These are phyloP conservation scores for Rhodinocichla rosea DNA, from an alignment of 2,113 vertebrate genomes.

Conservation along the genomic window DNA sequence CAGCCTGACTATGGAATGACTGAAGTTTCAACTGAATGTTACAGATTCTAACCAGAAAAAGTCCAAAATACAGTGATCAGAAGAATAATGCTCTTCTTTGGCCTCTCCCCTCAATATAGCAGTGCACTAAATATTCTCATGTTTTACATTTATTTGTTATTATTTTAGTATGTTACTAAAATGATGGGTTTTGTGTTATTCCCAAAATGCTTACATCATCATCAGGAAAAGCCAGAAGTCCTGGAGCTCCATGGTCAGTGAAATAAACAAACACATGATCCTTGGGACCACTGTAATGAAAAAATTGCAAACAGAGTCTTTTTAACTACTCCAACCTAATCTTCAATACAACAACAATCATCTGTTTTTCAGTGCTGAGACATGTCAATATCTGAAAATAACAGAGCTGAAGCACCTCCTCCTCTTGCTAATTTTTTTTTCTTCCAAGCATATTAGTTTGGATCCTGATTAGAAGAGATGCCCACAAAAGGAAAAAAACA, in stretches of 20 bases:
- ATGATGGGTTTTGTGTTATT: not conserved
- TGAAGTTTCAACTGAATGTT: not conserved
- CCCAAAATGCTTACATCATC: constrained; percentile 81
- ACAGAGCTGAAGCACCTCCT: not conserved
- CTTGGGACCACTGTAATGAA: constrained; percentile 83
- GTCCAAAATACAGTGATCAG: not conserved
- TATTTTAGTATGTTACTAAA: not conserved
- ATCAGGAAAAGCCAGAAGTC: constrained; percentile 87
- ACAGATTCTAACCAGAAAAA: not conserved
- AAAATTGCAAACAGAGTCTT: not conserved
- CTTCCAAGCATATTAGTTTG: not conserved
- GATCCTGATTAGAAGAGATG: not conserved
- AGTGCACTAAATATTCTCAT: not conserved
- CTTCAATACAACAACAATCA: not conserved
- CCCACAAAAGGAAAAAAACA: not conserved
- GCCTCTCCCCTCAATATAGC: not conserved
- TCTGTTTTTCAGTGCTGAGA: not conserved
- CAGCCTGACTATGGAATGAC: not conserved
- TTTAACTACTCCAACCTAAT: not conserved
- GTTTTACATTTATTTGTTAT: not conserved
- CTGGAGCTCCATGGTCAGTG: constrained; percentile 91
- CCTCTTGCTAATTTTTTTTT: not conserved
- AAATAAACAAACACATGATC: constrained; percentile 96
- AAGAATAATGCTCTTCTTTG: not conserved
- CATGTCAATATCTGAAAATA: not conserved